Percentiles rank a stretch among this genome's conserved stretches.
phyloP scores from a whole-genome alignment of 2,888 invertebrate genomes.

The Meghimatium bilineatum region DNA sequence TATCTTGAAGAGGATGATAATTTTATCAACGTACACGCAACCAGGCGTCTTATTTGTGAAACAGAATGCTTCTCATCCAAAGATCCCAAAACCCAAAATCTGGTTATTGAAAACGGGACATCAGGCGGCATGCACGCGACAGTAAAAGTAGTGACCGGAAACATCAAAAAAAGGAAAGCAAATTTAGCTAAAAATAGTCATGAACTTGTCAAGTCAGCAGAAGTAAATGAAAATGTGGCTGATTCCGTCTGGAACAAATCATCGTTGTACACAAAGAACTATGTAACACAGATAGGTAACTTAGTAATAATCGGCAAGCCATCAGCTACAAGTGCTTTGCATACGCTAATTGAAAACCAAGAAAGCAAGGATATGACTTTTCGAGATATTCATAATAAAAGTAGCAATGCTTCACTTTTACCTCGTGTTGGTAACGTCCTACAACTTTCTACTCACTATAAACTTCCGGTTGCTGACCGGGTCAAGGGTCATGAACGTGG shows the following conservation, averaged over 20 bases:
- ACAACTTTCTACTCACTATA: not conserved
- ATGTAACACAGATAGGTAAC: not conserved
- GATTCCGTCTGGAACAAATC: not conserved
- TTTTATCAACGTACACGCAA: not conserved
- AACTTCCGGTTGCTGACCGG: not conserved
- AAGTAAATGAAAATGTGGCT: not conserved
- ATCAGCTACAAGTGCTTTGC: not conserved
- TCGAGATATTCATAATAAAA: not conserved
- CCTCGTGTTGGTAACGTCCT: not conserved
- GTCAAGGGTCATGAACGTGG: too few species aligned
- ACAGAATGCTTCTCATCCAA: conserved; percentile 30
- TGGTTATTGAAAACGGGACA: conserved; percentile 33
- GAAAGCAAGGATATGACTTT: not conserved
- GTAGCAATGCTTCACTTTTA: not conserved
- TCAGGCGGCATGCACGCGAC: conserved; percentile 1
- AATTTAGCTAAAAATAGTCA: not conserved
- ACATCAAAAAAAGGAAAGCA: not conserved
- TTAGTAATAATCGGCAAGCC: conserved; percentile 13
- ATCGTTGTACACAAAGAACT: not conserved
- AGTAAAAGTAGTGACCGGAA: not conserved
- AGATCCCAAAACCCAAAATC: conserved; percentile 6
- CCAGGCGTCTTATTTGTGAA: conserved; percentile 31
- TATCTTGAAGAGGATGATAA: conserved; percentile 25
- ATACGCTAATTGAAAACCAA: not conserved
- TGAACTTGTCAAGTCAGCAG: too few species aligned